These are phyloP conservation scores for Tragelaphus scriptus DNA, from an alignment of 2,113 vertebrate species.

Conservation along the genomic window DNA sequence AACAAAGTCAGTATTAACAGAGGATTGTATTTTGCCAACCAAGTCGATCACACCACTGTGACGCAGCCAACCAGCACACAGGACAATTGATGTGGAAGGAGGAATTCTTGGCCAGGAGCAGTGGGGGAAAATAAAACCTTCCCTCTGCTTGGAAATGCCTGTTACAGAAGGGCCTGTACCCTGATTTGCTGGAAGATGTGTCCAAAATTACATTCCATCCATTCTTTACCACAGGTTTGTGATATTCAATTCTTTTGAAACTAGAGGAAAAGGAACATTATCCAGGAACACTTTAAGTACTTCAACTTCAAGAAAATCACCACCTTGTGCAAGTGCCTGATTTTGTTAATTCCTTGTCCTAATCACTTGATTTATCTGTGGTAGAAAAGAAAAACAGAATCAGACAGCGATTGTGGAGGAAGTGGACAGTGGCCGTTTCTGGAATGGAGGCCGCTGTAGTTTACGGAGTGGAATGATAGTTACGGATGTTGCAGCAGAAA, in stretches of 20 bases:
- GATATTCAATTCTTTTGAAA: slow-evolving; percentile 32
- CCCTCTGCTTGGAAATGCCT: slow-evolving; percentile 14
- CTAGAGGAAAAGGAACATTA: background rate
- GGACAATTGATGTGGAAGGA: background rate
- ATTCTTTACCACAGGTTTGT: slow-evolving; percentile 9
- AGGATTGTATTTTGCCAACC: slow-evolving; percentile 15
- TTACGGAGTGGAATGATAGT: background rate
- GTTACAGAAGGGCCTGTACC: background rate
- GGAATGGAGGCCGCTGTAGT: background rate
- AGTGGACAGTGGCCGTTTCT: background rate
- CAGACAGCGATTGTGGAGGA: background rate
- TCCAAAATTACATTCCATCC: background rate
- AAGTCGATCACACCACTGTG: slow-evolving; percentile 15
- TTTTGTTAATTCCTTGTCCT: slow-evolving; percentile 3
- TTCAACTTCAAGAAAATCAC: slow-evolving; percentile 14
- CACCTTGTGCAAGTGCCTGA: background rate
- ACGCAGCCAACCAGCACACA: background rate
- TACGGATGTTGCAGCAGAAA: background rate
- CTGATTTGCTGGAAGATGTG: background rate
- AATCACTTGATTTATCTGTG: slow-evolving; percentile 3
- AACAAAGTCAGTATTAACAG: slow-evolving; percentile 42
- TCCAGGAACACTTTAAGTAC: background rate
- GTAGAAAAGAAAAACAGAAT: background rate
- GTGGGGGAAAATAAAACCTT: background rate
- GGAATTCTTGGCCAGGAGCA: slow-evolving; percentile 3